Evolutionary conservation across 2,797 vertebrate genomes (phyloP), one percentile per base, ranked within the genome.

Genomic region (Oreonectes daqikongensis): DNA sequence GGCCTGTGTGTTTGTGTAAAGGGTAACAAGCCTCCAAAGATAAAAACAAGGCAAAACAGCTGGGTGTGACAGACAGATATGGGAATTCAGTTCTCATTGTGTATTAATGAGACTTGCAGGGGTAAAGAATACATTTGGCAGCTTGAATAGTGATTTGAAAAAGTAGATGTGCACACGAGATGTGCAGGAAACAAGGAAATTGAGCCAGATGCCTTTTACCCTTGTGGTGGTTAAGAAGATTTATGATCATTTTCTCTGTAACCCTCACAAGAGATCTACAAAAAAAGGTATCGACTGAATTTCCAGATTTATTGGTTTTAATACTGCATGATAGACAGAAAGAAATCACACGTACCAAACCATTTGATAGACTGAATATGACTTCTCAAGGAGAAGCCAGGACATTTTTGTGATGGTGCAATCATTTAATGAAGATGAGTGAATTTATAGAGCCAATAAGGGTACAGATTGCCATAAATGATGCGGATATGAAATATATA

Each of bases 1-100:
- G 15, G 66, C 24, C 17, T 75, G 67, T 73, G 46, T 66, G 57
- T 66, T 64, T 73, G 63, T 46, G n/a, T 69, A 46, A 57, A 40
- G 48, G 44, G 40, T 64, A 42, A 42, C 14, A 32, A 28, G 7
- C 10, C 52, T 38, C 64, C 71, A 44, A 20, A 66, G 22, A 26
- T 35, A 77, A 35, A 35, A 35, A 9, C 35, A 35, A 35, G 35
- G 8, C 10, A 35, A 35, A 65, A 76, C 55, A 40, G 57, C 32
- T 46, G 75, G 35, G 57, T 48, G 55, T 64, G 75, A 53, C 64
- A 61, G 17, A 30, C 50, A 30, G 48, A n/a, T n/a, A n/a, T n/a
- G n/a, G 44, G 42, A 76, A 15, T 42, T 55, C 28, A 72, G 75
- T 35, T 22, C 15, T 46, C 52, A 63, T 78, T 73, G 26, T 12